These are phyloP conservation scores for Craniophora ligustri DNA, from an alignment of 2,888 invertebrate species.

Conservation along the genomic window DNA sequence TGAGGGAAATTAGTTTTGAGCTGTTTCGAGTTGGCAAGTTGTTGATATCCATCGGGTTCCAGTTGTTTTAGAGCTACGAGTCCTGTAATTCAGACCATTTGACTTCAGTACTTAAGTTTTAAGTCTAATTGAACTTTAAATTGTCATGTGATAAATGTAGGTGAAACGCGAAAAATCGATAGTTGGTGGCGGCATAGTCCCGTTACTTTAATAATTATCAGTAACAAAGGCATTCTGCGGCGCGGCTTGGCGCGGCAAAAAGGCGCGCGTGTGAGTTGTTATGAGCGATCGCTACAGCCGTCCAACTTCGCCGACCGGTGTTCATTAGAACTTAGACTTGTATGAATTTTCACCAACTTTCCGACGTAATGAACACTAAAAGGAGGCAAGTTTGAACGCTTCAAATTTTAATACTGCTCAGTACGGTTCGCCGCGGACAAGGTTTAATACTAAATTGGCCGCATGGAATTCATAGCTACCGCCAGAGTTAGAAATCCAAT, in stretches of 20 bases:
- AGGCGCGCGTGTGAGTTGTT: conserved; percentile 59
- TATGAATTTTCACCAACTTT: conserved; percentile 86
- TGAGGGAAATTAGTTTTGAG: conserved; percentile 74
- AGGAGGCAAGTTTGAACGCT: conserved; percentile 85
- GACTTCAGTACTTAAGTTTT: conserved; percentile 57
- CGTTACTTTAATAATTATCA: conserved; percentile 52
- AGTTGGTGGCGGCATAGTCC: conserved; percentile 27
- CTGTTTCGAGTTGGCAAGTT: conserved; percentile 65
- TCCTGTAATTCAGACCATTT: conserved; percentile 60
- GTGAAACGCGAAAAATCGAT: conserved; percentile 40
- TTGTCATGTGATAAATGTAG: conserved; percentile 55
- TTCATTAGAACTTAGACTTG: conserved; percentile 88
- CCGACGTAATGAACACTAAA: conserved; percentile 86
- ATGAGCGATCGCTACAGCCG: conserved; percentile 70
- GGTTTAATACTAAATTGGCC: conserved; percentile 75
- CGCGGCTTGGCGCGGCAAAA: conserved; percentile 61
- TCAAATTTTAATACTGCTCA: conserved; percentile 84
- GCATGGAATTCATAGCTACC: conserved; percentile 74
- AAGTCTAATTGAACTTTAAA: conserved; percentile 66
- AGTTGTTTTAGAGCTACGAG: conserved; percentile 64
- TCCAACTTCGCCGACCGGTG: conserved; percentile 79
- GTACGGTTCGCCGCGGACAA: conserved; percentile 69
- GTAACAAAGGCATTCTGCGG: conserved; percentile 61
- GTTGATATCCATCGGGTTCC: conserved; percentile 64
- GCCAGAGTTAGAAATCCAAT: conserved; percentile 82